Conservation (phyloP, 1,140 invertebrate species). For the Philopotamus ludificatus region DNA sequence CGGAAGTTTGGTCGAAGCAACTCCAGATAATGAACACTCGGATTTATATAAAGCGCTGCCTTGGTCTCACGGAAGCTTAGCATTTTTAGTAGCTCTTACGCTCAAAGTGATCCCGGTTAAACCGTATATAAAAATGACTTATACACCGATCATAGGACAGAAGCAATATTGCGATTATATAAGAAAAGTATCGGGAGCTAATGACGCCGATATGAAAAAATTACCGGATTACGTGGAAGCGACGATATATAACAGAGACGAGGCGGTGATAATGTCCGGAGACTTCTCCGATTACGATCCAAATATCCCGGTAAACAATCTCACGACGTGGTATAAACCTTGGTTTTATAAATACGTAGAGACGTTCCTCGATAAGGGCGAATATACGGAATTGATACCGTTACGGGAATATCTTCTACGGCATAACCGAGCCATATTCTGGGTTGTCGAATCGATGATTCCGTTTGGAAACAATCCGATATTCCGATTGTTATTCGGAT, state of each 20-base stretch:
- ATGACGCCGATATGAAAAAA: constrained; percentile 56
- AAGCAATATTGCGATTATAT: constrained; percentile 65
- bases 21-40: constrained; percentile 66
- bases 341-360: constrained; percentile 85
- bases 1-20: constrained; percentile 69
- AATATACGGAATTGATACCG: constrained; percentile 70
- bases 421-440: constrained; percentile 78
- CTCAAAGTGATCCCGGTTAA: constrained; percentile 72
- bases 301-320: constrained; percentile 61
- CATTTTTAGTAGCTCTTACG: constrained; percentile 76
- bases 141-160: constrained; percentile 63
- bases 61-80: constrained; percentile 83
- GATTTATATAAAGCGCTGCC: constrained; percentile 76
- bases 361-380: constrained; percentile 50
- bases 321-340: constrained; percentile 78
- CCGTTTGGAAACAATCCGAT: constrained; percentile 80
- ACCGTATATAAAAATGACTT: constrained; percentile 69
- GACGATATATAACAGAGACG: constrained; percentile 65
- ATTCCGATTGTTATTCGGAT: constrained; percentile 74
- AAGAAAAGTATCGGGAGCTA: constrained; percentile 56
- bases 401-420: constrained; percentile 77
- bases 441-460: constrained; percentile 80
- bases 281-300: constrained; percentile 52
- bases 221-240: constrained; percentile 78
- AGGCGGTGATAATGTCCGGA: constrained; percentile 76